Percentiles rank a stretch among this genome's conserved stretches.
Conservation (phyloP, 2,797 vertebrate genomes). For the Catharus ustulatus region DNA sequence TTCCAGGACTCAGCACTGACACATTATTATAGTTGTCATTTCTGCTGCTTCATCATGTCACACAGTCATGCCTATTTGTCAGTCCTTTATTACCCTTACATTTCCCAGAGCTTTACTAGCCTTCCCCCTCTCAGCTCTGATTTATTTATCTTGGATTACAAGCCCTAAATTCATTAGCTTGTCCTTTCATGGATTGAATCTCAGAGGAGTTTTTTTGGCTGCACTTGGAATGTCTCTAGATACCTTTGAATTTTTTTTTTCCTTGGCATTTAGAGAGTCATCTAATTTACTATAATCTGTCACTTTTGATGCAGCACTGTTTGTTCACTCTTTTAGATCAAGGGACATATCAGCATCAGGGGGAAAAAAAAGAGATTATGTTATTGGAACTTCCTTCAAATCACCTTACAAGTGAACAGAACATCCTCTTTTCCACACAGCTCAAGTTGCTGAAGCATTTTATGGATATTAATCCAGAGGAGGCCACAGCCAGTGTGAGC, state of each 20-base stretch:
- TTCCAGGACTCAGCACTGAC: neutral
- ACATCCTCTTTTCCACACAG: neutral
- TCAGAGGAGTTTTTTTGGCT: conserved; percentile 31
- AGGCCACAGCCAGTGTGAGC: neutral
- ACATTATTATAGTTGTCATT: neutral
- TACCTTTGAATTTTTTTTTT: neutral
- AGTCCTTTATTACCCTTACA: conserved; percentile 4
- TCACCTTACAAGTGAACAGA: neutral
- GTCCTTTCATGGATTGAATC: conserved; percentile 9
- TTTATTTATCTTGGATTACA: conserved; percentile 41
- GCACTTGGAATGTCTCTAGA: conserved; percentile 1
- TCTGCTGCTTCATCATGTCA: conserved; percentile 13
- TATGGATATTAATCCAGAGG: neutral
- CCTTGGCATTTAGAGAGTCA: conserved; percentile 11
- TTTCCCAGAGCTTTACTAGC: neutral
- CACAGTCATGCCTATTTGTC: neutral
- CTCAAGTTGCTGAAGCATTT: neutral
- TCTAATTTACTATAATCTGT: conserved; percentile 20
- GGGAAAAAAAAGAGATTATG: neutral
- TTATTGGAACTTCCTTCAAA: neutral
- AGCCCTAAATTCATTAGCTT: conserved; percentile 28
- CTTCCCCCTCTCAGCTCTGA: neutral
- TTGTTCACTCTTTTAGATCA: conserved; percentile 19
- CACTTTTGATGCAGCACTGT: neutral
- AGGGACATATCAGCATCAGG: neutral